Conservation (phyloP, 2,113 vertebrate genomes). For the Anseranas semipalmata region DNA sequence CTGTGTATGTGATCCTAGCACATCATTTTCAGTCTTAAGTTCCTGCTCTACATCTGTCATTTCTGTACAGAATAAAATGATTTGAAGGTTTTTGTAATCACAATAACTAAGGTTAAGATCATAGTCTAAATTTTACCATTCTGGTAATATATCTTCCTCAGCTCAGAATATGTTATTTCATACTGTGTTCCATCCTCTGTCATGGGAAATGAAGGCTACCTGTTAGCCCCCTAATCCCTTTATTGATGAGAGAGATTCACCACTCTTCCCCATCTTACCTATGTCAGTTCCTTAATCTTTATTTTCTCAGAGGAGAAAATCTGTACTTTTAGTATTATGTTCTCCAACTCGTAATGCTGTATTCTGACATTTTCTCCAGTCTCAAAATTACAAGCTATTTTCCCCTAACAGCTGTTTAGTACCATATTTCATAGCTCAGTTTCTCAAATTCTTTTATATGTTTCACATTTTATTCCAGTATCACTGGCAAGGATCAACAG, state of each 20-base stretch:
- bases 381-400: not conserved
- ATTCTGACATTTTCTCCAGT: not conserved
- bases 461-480: not conserved
- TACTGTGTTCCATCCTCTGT: not conserved
- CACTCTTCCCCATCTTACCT: not conserved
- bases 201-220: not conserved
- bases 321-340: not conserved
- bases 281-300: not conserved
- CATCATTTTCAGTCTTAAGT: not conserved
- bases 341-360: not conserved
- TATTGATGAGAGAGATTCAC: not conserved
- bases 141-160: not conserved
- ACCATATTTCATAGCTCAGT: not conserved
- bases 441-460: not conserved
- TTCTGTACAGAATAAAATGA: not conserved
- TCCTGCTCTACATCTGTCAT: not conserved
- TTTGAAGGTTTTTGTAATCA: not conserved
- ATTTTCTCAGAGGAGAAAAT: not conserved
- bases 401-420: not conserved
- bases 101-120: not conserved
- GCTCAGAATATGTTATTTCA: not conserved
- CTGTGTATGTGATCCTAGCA: not conserved
- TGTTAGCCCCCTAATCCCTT: not conserved
- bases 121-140: not conserved
- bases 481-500: not conserved